phyloP scores from a whole-genome alignment of 2,888 invertebrate species.

The Plutella xylostella region DNA sequence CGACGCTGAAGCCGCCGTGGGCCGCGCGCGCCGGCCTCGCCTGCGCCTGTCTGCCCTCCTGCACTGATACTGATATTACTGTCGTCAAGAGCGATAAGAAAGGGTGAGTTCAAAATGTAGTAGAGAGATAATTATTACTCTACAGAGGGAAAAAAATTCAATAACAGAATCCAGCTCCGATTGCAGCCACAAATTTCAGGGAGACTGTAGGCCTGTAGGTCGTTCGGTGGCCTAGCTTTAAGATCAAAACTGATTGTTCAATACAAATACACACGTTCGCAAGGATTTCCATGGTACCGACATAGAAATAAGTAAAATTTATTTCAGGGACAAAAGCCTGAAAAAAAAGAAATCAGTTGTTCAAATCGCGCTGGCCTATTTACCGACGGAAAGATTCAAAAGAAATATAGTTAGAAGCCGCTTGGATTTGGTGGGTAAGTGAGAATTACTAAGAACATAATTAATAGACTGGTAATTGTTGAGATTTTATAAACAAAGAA shows the following conservation, averaged over 20 bases:
- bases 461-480: neutral
- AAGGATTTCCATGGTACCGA: too few relatives aligned
- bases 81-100: conserved; percentile 71
- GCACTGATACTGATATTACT: conserved; percentile 77
- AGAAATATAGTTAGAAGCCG: conserved; percentile 74
- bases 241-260: too few relatives aligned
- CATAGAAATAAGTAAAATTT: conserved; percentile 10
- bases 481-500: neutral
- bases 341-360: conserved; percentile 55
- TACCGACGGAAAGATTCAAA: conserved; percentile 73
- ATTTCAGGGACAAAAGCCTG: conserved; percentile 27
- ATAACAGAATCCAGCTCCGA: too few relatives aligned
- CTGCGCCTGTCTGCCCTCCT: conserved; percentile 78
- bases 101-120: too few relatives aligned
- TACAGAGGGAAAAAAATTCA: too few relatives aligned
- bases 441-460: neutral
- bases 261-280: too few relatives aligned
- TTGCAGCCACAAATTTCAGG: too few relatives aligned
- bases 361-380: conserved; percentile 65
- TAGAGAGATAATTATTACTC: too few relatives aligned
- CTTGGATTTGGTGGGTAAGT: conserved; percentile 73
- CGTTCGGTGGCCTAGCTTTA: too few relatives aligned
- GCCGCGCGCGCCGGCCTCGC: conserved; percentile 71
- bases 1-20: conserved; percentile 76
- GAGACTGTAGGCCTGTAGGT: too few relatives aligned